Evolutionary conservation across 2,888 invertebrate species (phyloP), one percentile per base, ranked within the genome.

Genomic region (Operophtera brumata): DNA sequence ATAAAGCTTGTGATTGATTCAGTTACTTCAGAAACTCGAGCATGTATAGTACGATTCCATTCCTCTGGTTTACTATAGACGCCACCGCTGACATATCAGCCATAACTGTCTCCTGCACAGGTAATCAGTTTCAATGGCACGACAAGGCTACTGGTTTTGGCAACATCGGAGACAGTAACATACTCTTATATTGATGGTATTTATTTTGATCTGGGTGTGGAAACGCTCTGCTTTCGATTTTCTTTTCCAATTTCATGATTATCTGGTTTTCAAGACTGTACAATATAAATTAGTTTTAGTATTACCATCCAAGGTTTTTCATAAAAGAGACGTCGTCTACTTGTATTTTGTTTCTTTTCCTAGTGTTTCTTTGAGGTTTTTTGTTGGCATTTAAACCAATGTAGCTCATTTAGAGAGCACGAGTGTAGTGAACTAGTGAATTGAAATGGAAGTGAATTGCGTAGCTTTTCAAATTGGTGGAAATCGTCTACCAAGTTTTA

Each of bases 121-220:
- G 71, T 68, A 69, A 71, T 60, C 59, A 64, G 68, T 73, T 73
- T 73, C 77, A 78, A 72, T 74, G 71, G 53, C 69, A 63, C 37
- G 30, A 6, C 69, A 69, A 75, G 72, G 70, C 65, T 67, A 59
- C 13, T 41, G 41, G 36, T 42, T 42, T 52, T 61, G 68, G 68
- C 53, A 54, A 20, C 47, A 11, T 30, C 12, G 25, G 30, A 32
- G 43, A 47, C 47, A 37, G 34, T 50, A 37, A 32, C 28, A 45
- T 26, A 50, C 43, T 11, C 11, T 10, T 14, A 35, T 44, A 37
- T 51, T 45, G 28, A 52, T 53, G 25, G 30, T 20, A 11, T 46
- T 44, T 46, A 34, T 44, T 53, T 34, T 35, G 28, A 41, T 37
- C 25, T 10, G 13, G 9, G 26, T 43, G 47, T 53, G 52, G 25